A percentile compares a stretch with the other conserved stretches of the same genome.
Conservation (phyloP, 2,797 vertebrate genomes). For the Cirrhinus molitorella region DNA sequence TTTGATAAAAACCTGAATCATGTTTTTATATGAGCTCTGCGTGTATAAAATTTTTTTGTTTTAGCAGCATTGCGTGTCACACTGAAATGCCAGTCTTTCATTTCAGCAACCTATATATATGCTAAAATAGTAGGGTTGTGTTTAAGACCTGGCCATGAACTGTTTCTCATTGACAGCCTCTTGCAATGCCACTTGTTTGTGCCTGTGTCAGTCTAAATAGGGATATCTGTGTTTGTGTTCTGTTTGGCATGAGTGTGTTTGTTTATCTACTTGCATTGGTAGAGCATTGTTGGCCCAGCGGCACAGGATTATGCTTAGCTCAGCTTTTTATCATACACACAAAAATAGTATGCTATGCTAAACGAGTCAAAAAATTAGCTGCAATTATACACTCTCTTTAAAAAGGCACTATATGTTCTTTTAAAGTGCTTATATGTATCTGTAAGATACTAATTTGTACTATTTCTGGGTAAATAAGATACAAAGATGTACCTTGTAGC, state of each 20-base stretch:
- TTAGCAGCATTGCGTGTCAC: background rate
- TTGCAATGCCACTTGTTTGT: background rate
- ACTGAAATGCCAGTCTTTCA: slow-evolving; percentile 13
- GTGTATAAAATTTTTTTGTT: too few relatives aligned
- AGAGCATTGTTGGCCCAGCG: slow-evolving; percentile 19
- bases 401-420: too few relatives aligned
- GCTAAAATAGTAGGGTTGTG: background rate
- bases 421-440: too few relatives aligned
- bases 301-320: background rate
- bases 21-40: background rate
- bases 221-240: background rate
- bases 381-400: background rate
- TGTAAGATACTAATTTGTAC: too few relatives aligned
- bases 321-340: background rate
- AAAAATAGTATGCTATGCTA: background rate
- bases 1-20: background rate
- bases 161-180: slow-evolving; percentile 5
- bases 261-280: slow-evolving; percentile 27
- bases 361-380: background rate
- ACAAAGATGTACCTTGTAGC: too few relatives aligned
- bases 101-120: background rate
- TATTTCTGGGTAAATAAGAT: too few relatives aligned
- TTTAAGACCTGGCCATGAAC: background rate
- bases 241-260: background rate
- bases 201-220: background rate